Percentiles rank a stretch among this genome's conserved stretches.
These are phyloP conservation scores for Simalia tracyae DNA, from an alignment of 2,797 vertebrate species.

Conservation along the genomic window DNA sequence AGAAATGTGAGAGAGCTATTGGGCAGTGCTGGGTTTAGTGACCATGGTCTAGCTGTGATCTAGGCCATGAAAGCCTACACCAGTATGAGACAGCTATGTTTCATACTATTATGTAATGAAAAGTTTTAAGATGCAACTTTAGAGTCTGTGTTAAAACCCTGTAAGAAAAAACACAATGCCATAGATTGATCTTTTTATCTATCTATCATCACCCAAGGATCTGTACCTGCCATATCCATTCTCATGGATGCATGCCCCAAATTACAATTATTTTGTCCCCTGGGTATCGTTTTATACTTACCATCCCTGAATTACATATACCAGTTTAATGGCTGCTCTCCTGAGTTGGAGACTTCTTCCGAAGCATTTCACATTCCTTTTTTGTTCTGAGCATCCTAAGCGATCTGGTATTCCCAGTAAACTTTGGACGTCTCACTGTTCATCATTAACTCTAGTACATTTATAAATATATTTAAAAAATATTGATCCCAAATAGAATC, in stretches of 20 bases:
- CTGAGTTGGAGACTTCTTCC: background rate
- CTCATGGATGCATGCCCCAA: background rate
- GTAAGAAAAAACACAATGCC: background rate
- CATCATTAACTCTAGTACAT: background rate
- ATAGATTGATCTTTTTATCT: background rate
- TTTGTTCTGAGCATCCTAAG: background rate
- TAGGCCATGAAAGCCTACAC: background rate
- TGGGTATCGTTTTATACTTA: background rate
- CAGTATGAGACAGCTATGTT: background rate
- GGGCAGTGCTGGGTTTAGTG: background rate
- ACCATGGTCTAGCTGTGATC: background rate
- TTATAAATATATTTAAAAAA: background rate
- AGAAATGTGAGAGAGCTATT: background rate
- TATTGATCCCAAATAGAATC: background rate
- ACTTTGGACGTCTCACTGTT: background rate
- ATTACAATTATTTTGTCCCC: background rate
- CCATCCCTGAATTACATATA: background rate
- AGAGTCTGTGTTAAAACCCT: background rate
- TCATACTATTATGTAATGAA: background rate
- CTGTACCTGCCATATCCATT: background rate
- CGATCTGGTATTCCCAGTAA: background rate
- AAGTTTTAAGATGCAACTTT: background rate
- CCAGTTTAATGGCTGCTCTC: background rate
- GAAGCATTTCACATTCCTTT: background rate
- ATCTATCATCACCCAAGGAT: background rate